phyloP scores from a whole-genome alignment of 2,888 invertebrate species.

The Agrilus biguttatus region DNA sequence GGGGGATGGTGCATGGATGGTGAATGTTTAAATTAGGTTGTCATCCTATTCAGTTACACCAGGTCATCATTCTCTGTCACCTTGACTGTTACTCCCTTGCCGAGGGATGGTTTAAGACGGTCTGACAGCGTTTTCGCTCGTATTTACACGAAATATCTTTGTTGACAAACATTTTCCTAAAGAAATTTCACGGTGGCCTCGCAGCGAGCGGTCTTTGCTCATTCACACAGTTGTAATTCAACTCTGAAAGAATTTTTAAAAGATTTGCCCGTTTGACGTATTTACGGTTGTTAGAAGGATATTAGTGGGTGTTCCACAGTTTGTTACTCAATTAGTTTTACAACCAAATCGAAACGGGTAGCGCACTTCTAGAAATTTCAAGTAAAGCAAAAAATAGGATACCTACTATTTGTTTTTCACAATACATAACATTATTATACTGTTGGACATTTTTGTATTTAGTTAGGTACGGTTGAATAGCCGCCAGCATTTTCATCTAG shows the following conservation, averaged over 20 bases:
- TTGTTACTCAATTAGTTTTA: conserved; percentile 1
- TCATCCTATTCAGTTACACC: conserved; percentile 24
- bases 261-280: conserved; percentile 12
- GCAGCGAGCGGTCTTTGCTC: conserved; percentile 20
- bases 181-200: conserved; percentile 32
- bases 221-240: conserved; percentile 27
- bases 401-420: too few species aligned
- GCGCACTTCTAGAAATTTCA: too few species aligned
- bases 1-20: conserved; percentile 6
- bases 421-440: too few species aligned
- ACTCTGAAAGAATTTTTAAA: conserved; percentile 12
- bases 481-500: too few species aligned
- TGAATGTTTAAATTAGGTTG: conserved; percentile 26
- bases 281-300: conserved; percentile 15
- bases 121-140: conserved; percentile 23
- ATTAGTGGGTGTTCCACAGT: conserved; percentile 16
- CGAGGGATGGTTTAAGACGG: conserved; percentile 13
- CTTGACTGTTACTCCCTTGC: conserved; percentile 22
- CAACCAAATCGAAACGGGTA: too few species aligned
- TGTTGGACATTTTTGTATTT: too few species aligned
- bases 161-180: conserved; percentile 33
- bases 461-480: too few species aligned
- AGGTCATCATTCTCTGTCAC: conserved; percentile 28
- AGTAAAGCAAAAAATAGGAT: too few species aligned
- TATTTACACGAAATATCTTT: conserved; percentile 30